phyloP scores from a whole-genome alignment of 2,113 vertebrate genomes.

The Nothoprocta perdicaria region DNA sequence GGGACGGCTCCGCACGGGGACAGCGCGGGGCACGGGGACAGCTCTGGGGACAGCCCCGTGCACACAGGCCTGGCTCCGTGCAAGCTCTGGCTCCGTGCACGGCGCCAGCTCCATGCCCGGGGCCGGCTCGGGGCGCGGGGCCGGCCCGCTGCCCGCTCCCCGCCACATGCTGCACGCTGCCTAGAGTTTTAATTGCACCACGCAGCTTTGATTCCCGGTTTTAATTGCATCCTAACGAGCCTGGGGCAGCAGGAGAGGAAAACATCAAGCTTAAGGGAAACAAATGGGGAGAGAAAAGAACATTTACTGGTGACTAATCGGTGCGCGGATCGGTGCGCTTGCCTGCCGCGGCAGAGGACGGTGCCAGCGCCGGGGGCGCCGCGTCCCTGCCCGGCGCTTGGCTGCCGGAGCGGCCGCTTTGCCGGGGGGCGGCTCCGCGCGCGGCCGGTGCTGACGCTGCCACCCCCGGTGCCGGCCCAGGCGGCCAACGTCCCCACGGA shows the following conservation, averaged over 20 bases:
- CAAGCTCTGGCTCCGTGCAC: too few species aligned
- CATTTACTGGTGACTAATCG: conserved; percentile 47
- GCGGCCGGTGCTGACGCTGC: neutral
- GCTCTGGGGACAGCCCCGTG: too few species aligned
- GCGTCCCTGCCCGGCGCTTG: conserved; percentile 44
- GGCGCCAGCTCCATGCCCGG: too few species aligned
- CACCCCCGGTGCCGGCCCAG: too few species aligned
- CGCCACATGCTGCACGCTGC: neutral
- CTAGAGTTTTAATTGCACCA: neutral
- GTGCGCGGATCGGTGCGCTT: neutral
- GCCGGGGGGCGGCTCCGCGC: neutral
- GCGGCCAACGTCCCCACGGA: too few species aligned
- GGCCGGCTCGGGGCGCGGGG: too few species aligned
- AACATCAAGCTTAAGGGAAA: conserved; percentile 41
- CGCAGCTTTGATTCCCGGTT: conserved; percentile 30
- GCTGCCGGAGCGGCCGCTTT: neutral
- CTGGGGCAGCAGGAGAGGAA: conserved; percentile 50
- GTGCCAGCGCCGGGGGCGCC: neutral
- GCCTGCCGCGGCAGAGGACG: neutral
- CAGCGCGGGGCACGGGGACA: neutral
- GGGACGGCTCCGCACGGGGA: too few species aligned
- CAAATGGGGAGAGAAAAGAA: conserved; percentile 49
- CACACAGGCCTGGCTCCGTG: neutral
- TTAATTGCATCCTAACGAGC: conserved; percentile 59
- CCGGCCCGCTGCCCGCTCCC: neutral